Evolutionary conservation across 2,888 invertebrate species (phyloP).

Genomic region (Gnatocerus cornutus): DNA sequence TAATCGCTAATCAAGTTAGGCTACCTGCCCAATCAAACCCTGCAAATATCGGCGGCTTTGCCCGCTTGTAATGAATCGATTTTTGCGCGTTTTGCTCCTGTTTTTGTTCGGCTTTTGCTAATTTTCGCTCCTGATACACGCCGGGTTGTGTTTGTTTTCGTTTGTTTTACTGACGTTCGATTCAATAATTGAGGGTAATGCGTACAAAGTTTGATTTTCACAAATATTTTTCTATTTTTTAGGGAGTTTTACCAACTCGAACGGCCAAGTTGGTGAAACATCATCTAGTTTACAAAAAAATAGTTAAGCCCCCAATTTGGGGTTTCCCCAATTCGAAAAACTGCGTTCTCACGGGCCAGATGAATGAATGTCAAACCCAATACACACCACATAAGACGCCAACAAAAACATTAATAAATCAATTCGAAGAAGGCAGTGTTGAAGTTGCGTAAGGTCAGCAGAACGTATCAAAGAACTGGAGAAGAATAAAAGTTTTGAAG

Average conservation of each 20-base stretch:
- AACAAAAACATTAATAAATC: conserved; percentile 50
- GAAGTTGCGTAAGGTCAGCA: conserved; percentile 44
- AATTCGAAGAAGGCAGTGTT: conserved; percentile 40
- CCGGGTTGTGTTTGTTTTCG: conserved; percentile 47
- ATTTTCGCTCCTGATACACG: conserved; percentile 44
- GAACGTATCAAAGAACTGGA: conserved; percentile 33
- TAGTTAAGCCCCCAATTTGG: conserved; percentile 5
- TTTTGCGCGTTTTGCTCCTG: conserved; percentile 67
- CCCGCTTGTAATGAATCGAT: conserved; percentile 69
- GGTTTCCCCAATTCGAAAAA: conserved; percentile 27
- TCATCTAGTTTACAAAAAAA: background rate
- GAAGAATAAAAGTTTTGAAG: conserved; percentile 38
- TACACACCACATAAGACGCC: conserved; percentile 61
- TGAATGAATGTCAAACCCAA: conserved; percentile 57
- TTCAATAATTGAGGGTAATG: conserved; percentile 3
- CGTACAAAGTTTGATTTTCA: background rate
- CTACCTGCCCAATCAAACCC: conserved; percentile 69
- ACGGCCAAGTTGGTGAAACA: no score
- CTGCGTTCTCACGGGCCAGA: conserved; percentile 54
- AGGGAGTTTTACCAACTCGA: no score
- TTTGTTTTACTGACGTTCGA: conserved; percentile 24
- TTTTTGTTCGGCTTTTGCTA: conserved; percentile 55
- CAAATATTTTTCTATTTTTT: background rate
- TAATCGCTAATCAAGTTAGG: conserved; percentile 72
- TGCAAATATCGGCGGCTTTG: conserved; percentile 65